Base-by-base conservation (phyloP, 2,888 invertebrate species). In the Mactromeris polynyma region DNA sequence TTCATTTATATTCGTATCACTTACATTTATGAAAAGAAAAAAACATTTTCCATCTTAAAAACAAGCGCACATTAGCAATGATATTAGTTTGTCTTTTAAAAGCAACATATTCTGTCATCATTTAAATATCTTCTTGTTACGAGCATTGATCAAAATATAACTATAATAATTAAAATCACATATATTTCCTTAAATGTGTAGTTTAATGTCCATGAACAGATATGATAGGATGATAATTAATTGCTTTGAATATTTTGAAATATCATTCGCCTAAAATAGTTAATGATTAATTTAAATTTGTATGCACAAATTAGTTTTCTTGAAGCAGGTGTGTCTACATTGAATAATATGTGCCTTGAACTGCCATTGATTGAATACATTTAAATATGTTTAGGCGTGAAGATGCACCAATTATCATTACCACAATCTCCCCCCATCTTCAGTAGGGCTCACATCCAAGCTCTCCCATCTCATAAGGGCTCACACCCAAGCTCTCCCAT, bases 1-100 rank as follows among this genome's bases (percentile, higher is more conserved):
- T 73, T 73, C 73, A 73, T 73, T 73, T 17, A 73, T 73, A 73
- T 73, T 73, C 73, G 73, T 26, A 64, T 36, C 73, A 26, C 33
- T 73, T 19, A 36, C 33, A 19, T 73, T 26, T 73, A 17, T 33
- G 36, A 33, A 73, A 73, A 73, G 73, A 73, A 17, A 19, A 73
- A 14, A 73, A 73, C 31, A 36, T 73, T 33, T 33, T 21, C 4
- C 36, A 17, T 17, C 73, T 73, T 73, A 33, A 26, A 33, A 73
- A 9, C 73, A 14, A 33, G 0, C 7, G 26, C 7, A 73, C 31
- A 58, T 58, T 58, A 73, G 33, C 21, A 73, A 11, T 7, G 33
- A 11, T 14, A 33, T 73, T 11, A 73, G 9, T 33, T 1, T 36
- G 31, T 36, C 36, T 33, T 36, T 73, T 73, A 33, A 19, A 26